A percentile compares a stretch with the other conserved stretches of the same genome.
These are phyloP conservation scores for Physeter macrocephalus DNA, from an alignment of 2,113 vertebrate genomes.

Conservation along the genomic window DNA sequence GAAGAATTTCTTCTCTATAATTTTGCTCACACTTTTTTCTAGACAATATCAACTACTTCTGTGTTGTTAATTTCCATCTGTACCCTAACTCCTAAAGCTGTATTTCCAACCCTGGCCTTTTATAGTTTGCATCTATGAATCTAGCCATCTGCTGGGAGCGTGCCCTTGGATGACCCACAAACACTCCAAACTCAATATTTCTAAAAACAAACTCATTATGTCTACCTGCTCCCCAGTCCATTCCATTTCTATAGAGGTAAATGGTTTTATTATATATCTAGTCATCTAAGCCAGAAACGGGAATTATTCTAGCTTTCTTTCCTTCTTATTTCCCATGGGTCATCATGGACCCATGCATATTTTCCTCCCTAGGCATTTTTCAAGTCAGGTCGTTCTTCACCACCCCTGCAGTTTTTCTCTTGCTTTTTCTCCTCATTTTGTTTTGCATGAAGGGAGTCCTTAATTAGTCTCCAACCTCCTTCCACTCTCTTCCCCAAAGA, in stretches of 20 bases:
- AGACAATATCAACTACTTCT: background rate
- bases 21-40: background rate
- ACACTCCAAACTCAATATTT: background rate
- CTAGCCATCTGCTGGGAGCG: background rate
- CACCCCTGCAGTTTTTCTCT: background rate
- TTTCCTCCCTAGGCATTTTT: background rate
- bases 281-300: background rate
- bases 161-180: background rate
- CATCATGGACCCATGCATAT: background rate
- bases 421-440: background rate
- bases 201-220: background rate
- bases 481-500: background rate
- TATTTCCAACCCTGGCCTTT: background rate
- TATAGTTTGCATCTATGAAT: background rate
- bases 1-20: constrained; percentile 16
- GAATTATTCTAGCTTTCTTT: background rate
- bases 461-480: background rate
- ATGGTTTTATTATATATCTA: background rate
- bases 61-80: background rate
- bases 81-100: background rate
- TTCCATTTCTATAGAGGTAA: background rate
- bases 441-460: background rate
- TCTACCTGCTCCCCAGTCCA: background rate
- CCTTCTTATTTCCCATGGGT: background rate
- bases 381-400: background rate